phyloP scores from a whole-genome alignment of 1,140 invertebrate genomes.

The Drosophila quadrilineata region DNA sequence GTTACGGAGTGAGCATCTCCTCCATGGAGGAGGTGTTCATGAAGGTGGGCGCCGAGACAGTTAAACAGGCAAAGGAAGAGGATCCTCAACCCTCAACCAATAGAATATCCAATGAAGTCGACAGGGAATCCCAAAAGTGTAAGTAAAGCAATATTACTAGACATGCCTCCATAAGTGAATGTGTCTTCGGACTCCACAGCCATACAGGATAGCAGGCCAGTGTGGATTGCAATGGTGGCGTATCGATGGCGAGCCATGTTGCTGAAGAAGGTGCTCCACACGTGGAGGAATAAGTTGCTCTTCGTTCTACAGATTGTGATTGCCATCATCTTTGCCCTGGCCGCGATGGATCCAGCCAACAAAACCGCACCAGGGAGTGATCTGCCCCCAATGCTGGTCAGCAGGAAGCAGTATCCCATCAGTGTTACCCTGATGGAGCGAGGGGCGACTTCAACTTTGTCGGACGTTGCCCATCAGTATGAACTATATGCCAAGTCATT shows the following conservation, averaged over 20 bases:
- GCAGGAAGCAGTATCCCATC: conserved; percentile 51
- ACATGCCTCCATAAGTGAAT: no score
- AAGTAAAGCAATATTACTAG: no score
- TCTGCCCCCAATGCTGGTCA: conserved; percentile 48
- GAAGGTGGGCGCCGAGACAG: conserved; percentile 81
- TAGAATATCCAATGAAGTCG: no score
- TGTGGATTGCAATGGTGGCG: no score
- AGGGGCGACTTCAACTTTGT: not conserved
- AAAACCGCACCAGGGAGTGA: conserved; percentile 25
- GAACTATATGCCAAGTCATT: conserved; percentile 38
- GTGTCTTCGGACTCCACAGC: no score
- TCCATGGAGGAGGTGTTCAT: conserved; percentile 94
- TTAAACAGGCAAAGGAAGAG: not conserved
- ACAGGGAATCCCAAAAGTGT: no score
- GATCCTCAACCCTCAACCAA: no score
- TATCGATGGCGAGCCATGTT: conserved; percentile 86
- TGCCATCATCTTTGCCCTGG: conserved; percentile 84
- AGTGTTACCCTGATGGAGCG: conserved; percentile 59
- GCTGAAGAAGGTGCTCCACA: conserved; percentile 84
- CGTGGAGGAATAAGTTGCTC: conserved; percentile 83
- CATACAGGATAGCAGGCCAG: no score
- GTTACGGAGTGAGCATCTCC: conserved; percentile 96
- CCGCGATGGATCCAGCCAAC: conserved; percentile 83
- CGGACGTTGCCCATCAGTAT: conserved; percentile 38
- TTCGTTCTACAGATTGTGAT: conserved; percentile 84